Evolutionary conservation across 2,113 vertebrate genomes (phyloP).

Genomic region (Isichthys henryi): DNA sequence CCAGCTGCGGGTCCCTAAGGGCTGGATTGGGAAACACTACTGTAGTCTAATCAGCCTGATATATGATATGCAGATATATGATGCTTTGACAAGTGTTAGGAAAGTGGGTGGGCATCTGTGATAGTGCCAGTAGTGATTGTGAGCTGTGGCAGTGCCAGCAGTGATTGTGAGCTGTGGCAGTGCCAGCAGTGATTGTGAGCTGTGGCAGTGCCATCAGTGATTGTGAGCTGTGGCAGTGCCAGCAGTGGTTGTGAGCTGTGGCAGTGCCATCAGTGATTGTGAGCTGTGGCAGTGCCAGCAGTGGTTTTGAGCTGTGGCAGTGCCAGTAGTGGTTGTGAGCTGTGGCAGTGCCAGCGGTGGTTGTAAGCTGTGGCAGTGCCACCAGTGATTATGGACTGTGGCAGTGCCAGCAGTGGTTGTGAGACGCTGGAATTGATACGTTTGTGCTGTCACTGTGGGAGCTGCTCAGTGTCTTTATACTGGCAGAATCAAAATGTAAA

Average conservation of each 20-base stretch:
- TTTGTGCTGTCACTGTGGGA: slow-evolving; percentile 34
- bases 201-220: too few relatives aligned
- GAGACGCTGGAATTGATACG: slow-evolving; percentile 38
- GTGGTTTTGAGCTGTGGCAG: too few relatives aligned
- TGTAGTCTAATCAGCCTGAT: slow-evolving; percentile 24
- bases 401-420: slow-evolving; percentile 26
- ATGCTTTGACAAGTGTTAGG: slow-evolving; percentile 33
- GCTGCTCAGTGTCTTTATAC: background rate
- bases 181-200: too few relatives aligned
- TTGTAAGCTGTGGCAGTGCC: too few relatives aligned
- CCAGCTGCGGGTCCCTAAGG: background rate
- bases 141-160: slow-evolving; percentile 20
- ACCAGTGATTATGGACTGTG: too few relatives aligned
- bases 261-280: too few relatives aligned
- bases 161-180: too few relatives aligned
- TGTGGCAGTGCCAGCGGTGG: too few relatives aligned
- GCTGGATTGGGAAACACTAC: background rate
- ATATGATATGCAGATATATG: slow-evolving; percentile 36
- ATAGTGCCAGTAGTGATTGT: slow-evolving; percentile 36
- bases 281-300: too few relatives aligned
- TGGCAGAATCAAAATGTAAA: background rate
- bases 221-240: too few relatives aligned
- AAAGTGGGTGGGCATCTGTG: slow-evolving; percentile 8
- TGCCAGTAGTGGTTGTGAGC: too few relatives aligned
- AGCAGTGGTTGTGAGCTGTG: too few relatives aligned